phyloP scores from a whole-genome alignment of 2,888 invertebrate genomes.

The Tuta absoluta region DNA sequence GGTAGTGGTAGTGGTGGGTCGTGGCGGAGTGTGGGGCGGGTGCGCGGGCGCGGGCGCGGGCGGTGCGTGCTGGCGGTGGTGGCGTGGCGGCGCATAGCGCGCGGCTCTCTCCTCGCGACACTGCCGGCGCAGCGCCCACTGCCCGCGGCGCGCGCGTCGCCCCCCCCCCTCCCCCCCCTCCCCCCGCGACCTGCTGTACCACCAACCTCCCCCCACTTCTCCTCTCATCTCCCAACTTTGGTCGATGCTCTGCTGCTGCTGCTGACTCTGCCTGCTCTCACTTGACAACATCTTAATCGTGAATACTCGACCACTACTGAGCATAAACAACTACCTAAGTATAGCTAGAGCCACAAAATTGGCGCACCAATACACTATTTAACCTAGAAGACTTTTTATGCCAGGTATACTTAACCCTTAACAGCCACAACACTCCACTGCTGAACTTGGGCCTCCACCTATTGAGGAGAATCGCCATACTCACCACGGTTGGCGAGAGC shows the following conservation, averaged over 20 bases:
- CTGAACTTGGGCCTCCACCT: too few relatives aligned
- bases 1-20: slow-evolving; percentile 24
- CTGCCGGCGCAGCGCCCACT: slow-evolving; percentile 35
- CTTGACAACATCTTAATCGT: neutral
- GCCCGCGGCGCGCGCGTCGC: slow-evolving; percentile 30
- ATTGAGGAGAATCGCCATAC: too few relatives aligned
- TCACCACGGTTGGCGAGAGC: too few relatives aligned
- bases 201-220: neutral
- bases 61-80: slow-evolving; percentile 25
- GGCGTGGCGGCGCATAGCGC: slow-evolving; percentile 33
- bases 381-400: too few relatives aligned
- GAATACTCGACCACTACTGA: too few relatives aligned
- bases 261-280: neutral
- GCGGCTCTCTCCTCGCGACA: slow-evolving; percentile 37
- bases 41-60: slow-evolving; percentile 17
- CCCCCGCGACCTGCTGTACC: slow-evolving; percentile 17
- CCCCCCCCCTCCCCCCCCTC: slow-evolving; percentile 19
- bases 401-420: too few relatives aligned
- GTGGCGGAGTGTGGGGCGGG: slow-evolving; percentile 13
- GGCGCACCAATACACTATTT: too few relatives aligned
- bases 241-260: neutral
- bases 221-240: neutral
- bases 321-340: too few relatives aligned
- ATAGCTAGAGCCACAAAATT: too few relatives aligned
- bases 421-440: too few relatives aligned